Evolutionary conservation across 2,113 vertebrate genomes (phyloP).

Genomic region (Hippocampus guttulatus): DNA sequence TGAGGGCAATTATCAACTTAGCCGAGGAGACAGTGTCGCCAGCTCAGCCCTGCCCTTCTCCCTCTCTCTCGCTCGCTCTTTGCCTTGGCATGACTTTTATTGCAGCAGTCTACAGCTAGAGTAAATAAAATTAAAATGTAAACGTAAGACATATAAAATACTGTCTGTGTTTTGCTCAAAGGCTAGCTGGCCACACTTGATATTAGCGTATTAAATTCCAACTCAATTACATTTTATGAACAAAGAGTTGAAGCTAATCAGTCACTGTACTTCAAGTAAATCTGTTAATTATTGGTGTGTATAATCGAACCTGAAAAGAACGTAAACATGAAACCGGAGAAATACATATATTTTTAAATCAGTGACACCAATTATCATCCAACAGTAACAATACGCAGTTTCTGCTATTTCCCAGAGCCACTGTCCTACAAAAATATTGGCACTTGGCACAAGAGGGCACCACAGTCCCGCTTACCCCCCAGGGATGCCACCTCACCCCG

Average conservation of each 20-base stretch:
- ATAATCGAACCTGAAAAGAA: background rate
- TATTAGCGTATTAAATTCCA: background rate
- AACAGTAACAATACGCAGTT: background rate
- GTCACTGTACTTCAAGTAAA: background rate
- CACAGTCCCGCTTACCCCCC: conserved; percentile 56
- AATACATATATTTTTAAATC: background rate
- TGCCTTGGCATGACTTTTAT: conserved; percentile 30
- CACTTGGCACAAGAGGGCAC: conserved; percentile 71
- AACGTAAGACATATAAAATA: background rate
- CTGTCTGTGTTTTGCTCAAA: background rate
- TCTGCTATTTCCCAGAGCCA: background rate
- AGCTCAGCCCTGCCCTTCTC: conserved; percentile 64
- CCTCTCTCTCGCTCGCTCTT: conserved; percentile 13
- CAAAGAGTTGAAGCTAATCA: background rate
- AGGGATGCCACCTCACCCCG: conserved; percentile 41
- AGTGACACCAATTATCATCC: background rate
- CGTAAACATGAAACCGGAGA: background rate
- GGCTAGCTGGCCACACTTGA: background rate
- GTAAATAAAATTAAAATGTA: background rate
- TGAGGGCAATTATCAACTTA: conserved; percentile 82
- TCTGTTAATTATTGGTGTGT: background rate
- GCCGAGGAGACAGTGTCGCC: conserved; percentile 66
- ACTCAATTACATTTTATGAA: background rate
- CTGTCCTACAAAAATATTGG: conserved; percentile 3
- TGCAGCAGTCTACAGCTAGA: conserved; percentile 11